A percentile compares a stretch with the other conserved stretches of the same genome.
Conservation (phyloP, 2,797 vertebrate species). For the Coregonus ussuriensis region DNA sequence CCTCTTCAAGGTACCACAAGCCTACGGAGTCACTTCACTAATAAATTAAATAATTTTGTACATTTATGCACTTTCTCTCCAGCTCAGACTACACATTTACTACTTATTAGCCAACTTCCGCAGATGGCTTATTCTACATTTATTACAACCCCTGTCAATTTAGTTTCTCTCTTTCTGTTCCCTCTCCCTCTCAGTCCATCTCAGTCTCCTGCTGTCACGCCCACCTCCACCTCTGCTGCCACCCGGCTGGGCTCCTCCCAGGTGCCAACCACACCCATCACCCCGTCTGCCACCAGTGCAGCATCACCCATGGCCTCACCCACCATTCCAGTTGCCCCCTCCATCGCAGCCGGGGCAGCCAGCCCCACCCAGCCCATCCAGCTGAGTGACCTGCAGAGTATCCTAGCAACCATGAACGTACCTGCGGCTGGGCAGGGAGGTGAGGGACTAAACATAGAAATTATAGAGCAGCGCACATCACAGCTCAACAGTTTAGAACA, state of each 20-base stretch:
- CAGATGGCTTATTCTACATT: not conserved
- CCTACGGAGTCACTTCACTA: not conserved
- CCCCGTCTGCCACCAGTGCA: conserved; percentile 71
- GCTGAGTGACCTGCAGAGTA: conserved; percentile 95
- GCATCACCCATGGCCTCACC: conserved; percentile 85
- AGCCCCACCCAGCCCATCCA: conserved; percentile 95
- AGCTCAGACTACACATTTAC: not conserved
- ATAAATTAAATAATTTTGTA: too few relatives aligned
- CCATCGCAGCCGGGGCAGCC: conserved; percentile 76
- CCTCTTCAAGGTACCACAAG: conserved; percentile 84
- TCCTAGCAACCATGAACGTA: conserved; percentile 96
- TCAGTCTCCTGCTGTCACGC: conserved; percentile 92
- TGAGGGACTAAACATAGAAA: conserved; percentile 53
- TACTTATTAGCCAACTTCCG: not conserved
- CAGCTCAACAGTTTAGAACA: not conserved
- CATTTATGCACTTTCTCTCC: not conserved
- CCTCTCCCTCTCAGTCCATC: conserved; percentile 6
- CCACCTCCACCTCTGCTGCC: conserved; percentile 80
- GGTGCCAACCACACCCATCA: conserved; percentile 77
- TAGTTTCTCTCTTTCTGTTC: too few relatives aligned
- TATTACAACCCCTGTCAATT: too few relatives aligned
- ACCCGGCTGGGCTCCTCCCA: conserved; percentile 74
- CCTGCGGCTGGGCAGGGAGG: conserved; percentile 86
- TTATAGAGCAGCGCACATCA: not conserved
- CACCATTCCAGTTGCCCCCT: conserved; percentile 77